These are phyloP conservation scores for Druon quercuslanigerum DNA, from an alignment of 1,140 invertebrate species.

Conservation along the genomic window DNA sequence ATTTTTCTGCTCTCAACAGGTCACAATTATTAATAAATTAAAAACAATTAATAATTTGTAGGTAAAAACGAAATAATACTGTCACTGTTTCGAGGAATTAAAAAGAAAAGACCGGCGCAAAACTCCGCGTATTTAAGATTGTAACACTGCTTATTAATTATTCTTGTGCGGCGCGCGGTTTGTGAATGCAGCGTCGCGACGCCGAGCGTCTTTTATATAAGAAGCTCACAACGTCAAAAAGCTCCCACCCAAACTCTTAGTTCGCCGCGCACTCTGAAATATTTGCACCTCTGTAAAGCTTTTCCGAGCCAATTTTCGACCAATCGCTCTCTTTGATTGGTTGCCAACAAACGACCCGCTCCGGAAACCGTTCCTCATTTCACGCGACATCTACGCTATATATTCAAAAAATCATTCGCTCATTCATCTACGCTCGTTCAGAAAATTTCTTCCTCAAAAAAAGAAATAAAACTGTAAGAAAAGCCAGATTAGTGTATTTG, in stretches of 20 bases:
- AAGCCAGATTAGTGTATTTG: neutral
- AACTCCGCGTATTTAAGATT: slow-evolving; percentile 40
- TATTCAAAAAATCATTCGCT: neutral
- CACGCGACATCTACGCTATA: neutral
- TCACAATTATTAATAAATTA: slow-evolving; percentile 31
- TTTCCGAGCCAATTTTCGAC: slow-evolving; percentile 60
- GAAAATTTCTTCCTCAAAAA: neutral
- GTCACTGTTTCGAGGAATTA: slow-evolving; percentile 42
- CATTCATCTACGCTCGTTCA: neutral
- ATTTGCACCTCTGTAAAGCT: slow-evolving; percentile 56
- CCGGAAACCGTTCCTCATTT: slow-evolving; percentile 61
- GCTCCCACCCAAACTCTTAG: slow-evolving; percentile 50
- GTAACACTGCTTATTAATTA: slow-evolving; percentile 38
- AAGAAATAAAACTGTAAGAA: neutral
- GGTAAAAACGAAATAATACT: slow-evolving; percentile 40
- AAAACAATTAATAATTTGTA: slow-evolving; percentile 36
- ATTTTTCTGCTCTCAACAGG: slow-evolving; percentile 50
- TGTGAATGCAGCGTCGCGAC: slow-evolving; percentile 62
- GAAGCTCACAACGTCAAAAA: slow-evolving; percentile 59
- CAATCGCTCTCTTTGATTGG: slow-evolving; percentile 54
- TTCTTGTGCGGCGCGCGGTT: slow-evolving; percentile 45
- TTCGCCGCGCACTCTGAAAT: slow-evolving; percentile 56
- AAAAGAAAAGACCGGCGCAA: slow-evolving; percentile 36
- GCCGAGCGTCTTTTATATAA: slow-evolving; percentile 69
- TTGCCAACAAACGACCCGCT: slow-evolving; percentile 53